phyloP scores from a whole-genome alignment of 1,140 invertebrate species.

The Nephila pilipes region DNA sequence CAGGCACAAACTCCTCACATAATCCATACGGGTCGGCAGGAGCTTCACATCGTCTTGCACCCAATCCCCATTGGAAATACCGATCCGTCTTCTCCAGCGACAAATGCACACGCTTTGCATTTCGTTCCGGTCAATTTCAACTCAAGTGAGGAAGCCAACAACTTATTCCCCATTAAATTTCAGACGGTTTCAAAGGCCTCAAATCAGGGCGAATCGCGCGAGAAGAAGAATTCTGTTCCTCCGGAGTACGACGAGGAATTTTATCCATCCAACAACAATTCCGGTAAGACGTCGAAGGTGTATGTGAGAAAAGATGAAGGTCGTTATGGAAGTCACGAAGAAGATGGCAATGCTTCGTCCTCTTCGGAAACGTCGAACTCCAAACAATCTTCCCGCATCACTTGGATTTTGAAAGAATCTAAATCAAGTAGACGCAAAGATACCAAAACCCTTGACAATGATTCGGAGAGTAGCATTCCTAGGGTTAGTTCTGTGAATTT shows the following conservation, averaged over 20 bases:
- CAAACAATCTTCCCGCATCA: conserved; percentile 2
- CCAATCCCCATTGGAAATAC: conserved; percentile 38
- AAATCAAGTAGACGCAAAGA: background rate
- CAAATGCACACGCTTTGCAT: background rate
- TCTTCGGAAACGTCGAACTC: background rate
- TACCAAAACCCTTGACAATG: background rate
- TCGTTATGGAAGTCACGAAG: background rate
- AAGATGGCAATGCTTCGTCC: background rate
- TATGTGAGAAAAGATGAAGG: background rate
- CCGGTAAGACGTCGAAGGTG: background rate
- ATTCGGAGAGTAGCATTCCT: background rate
- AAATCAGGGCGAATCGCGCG: background rate
- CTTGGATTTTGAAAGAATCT: conserved; percentile 7
- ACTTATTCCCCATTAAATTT: background rate
- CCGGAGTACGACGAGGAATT: background rate
- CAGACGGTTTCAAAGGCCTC: background rate
- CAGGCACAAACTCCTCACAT: background rate
- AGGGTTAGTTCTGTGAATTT: background rate
- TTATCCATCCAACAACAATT: background rate
- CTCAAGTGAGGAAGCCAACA: background rate
- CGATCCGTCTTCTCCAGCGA: background rate
- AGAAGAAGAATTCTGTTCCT: background rate
- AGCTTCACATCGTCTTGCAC: conserved; percentile 63
- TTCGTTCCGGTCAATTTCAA: conserved; percentile 30
- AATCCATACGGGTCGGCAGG: conserved; percentile 2